Evolutionary conservation across 2,888 invertebrate genomes (phyloP).

Genomic region (Cyclophora punctaria): DNA sequence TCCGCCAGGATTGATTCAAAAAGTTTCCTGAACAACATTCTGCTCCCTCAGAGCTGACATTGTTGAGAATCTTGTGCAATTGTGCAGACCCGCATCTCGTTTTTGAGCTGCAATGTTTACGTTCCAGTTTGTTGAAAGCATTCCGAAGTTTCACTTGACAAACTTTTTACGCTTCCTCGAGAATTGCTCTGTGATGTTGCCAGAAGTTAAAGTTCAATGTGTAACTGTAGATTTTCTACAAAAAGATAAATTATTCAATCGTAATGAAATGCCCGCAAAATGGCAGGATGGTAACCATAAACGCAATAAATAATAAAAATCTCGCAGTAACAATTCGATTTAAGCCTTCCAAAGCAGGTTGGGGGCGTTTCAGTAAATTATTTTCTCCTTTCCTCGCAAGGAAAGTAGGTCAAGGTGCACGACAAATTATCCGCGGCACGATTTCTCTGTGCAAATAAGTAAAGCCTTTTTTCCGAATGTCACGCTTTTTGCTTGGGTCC

Average conservation of each 20-base stretch:
- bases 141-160: neutral
- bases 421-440: conserved; percentile 45
- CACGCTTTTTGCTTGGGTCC: conserved; percentile 32
- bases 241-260: neutral
- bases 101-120: neutral
- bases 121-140: too few relatives aligned
- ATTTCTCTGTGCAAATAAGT: conserved; percentile 44
- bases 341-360: conserved; percentile 20
- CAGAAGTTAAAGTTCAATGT: too few relatives aligned
- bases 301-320: conserved; percentile 25
- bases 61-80: conserved; percentile 8
- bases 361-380: conserved; percentile 31
- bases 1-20: conserved; percentile 14
- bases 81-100: conserved; percentile 1
- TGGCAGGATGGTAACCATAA: neutral
- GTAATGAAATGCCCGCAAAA: neutral
- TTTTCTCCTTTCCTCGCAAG: conserved; percentile 24
- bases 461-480: conserved; percentile 43
- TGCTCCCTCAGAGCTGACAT: conserved; percentile 9
- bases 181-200: neutral
- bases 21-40: conserved; percentile 9
- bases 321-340: conserved; percentile 23
- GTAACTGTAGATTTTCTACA: too few relatives aligned
- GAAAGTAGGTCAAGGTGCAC: conserved; percentile 51
- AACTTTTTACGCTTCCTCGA: neutral